Base-by-base conservation (phyloP, 2,797 vertebrate genomes). In the Cossypha polioptera region DNA sequence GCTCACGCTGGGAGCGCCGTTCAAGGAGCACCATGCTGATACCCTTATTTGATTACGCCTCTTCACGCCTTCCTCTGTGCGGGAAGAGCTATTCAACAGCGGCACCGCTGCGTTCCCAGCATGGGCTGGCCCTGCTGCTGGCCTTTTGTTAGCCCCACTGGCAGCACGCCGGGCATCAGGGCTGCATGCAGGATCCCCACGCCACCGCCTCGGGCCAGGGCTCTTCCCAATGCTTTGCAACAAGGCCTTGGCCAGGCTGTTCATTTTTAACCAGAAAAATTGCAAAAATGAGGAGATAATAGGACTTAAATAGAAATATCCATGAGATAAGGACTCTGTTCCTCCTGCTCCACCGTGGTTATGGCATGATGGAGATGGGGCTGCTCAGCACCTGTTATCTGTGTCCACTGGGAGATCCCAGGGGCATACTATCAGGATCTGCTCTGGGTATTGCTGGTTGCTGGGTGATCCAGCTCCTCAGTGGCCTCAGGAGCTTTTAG, bases 1-100 rank as follows among this genome's bases (percentile, higher is more conserved):
- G 69, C 96, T 95, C 98, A 97, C 16, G 97, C 98, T 98, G 98
- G 94, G 98, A 98, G 96, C 75, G 87, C 96, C 78, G 98, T 97
- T 98, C 98, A 95, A 97, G 98, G 97, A 98, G 98, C 98, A 96
- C 98, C 98, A 98, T 59, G 98, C 99, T 98, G 98, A 93, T 98
- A 96, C 88, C 94, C 98, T 98, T 98, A 99, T 98, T 98, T 98
- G 98, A 99, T 99, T 98, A 99, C 13, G 83, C 94, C 96, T 95
- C 97, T 96, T 76, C 89, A 84, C 90, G 98, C 97, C 97, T 90
- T 97, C 94, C 96, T 96, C 97, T 97, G 98, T 98, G 97, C 96
- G 88, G 98, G 98, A 97, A 98, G 97, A 97, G 97, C 97, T 96
- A 98, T 98, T 98, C 97, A 97, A 90, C 79, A 10, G 93, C 45